Evolutionary conservation across 2,888 invertebrate genomes (phyloP), one percentile per base, ranked within the genome.

Genomic region (Venusia cambrica): DNA sequence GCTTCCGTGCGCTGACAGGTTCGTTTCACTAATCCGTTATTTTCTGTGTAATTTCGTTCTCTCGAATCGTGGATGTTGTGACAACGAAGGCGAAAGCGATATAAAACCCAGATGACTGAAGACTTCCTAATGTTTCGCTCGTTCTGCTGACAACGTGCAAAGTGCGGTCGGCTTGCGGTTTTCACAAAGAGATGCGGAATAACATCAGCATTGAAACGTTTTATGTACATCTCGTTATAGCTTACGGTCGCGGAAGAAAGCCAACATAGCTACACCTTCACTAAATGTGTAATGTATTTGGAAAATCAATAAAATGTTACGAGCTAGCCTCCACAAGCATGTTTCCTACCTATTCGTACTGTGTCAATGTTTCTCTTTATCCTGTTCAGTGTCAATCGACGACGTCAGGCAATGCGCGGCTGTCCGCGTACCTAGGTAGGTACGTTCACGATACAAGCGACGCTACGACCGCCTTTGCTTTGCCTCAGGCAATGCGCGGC

Each of bases 121-220:
- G 26, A 48, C 51, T 48, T 48, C 51, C 48, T 45, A 50, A 46
- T 40, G 44, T 39, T 44, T 38, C 19, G 10, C 21, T 43, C 37
- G 26, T 22, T 39, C 39, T 38, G 45, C 34, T 35, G 45, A 50
- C 40, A 45, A 28, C 25, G 26, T 42, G 32, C 24, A 16, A 42
- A 37, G 30, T 38, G 28, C 13, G 29, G 12, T 18, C 27, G 40
- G 20, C 26, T 29, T 39, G 39, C 27, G 35, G 40, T 19, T 33
- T 29, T 36, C 41, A 48, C 48, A 51, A 48, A 48, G 50, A 38
- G 41, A 29, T 28, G 33, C 34, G 42, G 30, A 45, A 32, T 36
- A 37, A 43, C 47, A 45, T 30, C 32, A 44, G 30, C 50, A 44
- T 51, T 48, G 45, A 51, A 26, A 43, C 27, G 43, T 16, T 45